Percentiles rank a stretch among this genome's conserved stretches.
Conservation (phyloP, 2,888 invertebrate species). For the Cerceris ruficornis region DNA sequence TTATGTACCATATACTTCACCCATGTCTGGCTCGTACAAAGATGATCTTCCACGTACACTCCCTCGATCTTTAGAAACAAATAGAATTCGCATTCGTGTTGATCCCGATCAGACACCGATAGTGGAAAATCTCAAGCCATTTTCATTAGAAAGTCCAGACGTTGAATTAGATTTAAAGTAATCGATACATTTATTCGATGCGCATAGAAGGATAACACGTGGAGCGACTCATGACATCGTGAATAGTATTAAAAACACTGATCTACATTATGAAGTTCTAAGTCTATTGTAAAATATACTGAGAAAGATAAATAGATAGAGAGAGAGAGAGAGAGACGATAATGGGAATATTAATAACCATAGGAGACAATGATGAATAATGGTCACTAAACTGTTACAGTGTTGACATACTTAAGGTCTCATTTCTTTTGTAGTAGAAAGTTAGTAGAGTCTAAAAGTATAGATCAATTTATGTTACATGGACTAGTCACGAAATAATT, state of each 20-base stretch:
- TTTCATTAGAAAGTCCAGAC: constrained; percentile 77
- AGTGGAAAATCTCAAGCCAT: constrained; percentile 79
- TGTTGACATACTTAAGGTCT: constrained; percentile 16
- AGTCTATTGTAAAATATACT: constrained; percentile 41
- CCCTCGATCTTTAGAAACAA: constrained; percentile 85
- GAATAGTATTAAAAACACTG: constrained; percentile 39
- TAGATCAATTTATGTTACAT: constrained; percentile 20
- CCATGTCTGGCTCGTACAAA: constrained; percentile 84
- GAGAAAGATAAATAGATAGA: background rate
- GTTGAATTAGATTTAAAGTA: constrained; percentile 78
- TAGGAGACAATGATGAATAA: constrained; percentile 13
- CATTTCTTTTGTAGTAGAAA: background rate
- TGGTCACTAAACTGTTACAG: constrained; percentile 15
- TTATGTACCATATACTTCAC: constrained; percentile 89
- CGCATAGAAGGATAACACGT: constrained; percentile 2
- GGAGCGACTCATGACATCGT: constrained; percentile 42
- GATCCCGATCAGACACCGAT: constrained; percentile 87
- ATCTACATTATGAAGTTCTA: constrained; percentile 32
- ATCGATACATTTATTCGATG: constrained; percentile 37
- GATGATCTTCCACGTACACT: constrained; percentile 82
- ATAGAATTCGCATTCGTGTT: constrained; percentile 89
- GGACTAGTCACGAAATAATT: constrained; percentile 29
- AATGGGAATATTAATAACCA: constrained; percentile 19
- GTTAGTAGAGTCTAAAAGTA: constrained; percentile 4
- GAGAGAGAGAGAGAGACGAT: background rate